A percentile compares a stretch with the other conserved stretches of the same genome.
Evolutionary conservation across 2,113 vertebrate species (phyloP).

Genomic region (Sapajus apella): DNA sequence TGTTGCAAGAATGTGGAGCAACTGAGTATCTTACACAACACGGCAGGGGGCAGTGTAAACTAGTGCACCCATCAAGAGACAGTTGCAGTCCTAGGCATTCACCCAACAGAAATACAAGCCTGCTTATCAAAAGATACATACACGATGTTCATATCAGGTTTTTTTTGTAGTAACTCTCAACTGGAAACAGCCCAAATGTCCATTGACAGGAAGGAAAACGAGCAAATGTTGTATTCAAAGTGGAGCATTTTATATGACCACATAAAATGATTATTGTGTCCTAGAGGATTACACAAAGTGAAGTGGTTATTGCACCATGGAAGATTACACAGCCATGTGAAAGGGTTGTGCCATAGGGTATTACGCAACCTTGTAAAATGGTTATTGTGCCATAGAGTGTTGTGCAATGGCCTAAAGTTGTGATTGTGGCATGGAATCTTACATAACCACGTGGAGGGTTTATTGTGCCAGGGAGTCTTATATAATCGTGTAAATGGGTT

Average conservation of each 20-base stretch:
- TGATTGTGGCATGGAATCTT: no score
- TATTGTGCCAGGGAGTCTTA: no score
- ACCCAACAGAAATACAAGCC: neutral
- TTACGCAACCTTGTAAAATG: neutral
- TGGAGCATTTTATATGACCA: no score
- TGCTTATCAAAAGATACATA: neutral
- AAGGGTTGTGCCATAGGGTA: no score
- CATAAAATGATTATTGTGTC: neutral
- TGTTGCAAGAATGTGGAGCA: neutral
- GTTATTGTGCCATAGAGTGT: neutral
- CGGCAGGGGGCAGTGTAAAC: neutral
- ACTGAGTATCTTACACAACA: neutral
- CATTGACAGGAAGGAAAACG: neutral
- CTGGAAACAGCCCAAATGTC: neutral
- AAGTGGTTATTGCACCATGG: neutral
- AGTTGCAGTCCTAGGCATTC: neutral
- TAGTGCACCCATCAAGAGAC: neutral
- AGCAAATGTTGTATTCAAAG: neutral
- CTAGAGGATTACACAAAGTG: neutral
- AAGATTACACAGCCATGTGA: neutral
- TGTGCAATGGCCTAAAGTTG: no score
- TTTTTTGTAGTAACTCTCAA: neutral
- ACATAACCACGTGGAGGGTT: no score
- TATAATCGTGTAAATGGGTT: no score
- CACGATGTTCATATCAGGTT: neutral